phyloP scores from a whole-genome alignment of 2,797 vertebrate genomes.

The Pantherophis vulpinus region DNA sequence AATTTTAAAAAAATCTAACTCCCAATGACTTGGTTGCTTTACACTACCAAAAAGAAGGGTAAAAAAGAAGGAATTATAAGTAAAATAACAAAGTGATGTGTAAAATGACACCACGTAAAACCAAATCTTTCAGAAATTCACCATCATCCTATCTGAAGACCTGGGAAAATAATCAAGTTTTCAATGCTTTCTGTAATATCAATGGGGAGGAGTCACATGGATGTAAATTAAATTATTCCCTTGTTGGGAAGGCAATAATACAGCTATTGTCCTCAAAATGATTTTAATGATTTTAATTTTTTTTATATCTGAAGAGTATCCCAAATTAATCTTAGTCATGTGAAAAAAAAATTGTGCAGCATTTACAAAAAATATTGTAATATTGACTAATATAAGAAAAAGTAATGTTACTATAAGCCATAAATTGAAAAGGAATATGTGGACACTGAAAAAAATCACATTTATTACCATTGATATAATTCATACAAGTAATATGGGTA shows the following conservation, averaged over 20 bases:
- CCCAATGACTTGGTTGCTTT: neutral
- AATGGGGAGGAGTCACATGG: neutral
- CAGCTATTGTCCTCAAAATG: neutral
- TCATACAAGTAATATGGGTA: neutral
- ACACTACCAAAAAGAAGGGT: neutral
- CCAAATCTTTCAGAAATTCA: neutral
- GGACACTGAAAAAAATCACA: neutral
- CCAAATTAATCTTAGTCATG: neutral
- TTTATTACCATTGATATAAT: neutral
- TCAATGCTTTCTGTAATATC: neutral
- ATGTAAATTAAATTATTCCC: neutral
- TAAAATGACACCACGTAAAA: neutral
- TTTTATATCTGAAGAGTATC: neutral
- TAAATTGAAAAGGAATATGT: neutral
- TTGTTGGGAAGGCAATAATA: neutral
- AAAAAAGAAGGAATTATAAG: neutral
- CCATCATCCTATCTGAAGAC: neutral
- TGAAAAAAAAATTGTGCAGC: neutral
- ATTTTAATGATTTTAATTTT: neutral
- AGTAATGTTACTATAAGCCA: neutral
- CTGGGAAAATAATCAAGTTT: neutral
- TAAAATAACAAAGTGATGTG: neutral
- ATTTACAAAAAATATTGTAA: neutral
- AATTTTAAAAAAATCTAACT: neutral
- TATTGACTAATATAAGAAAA: neutral